phyloP scores from a whole-genome alignment of 2,888 invertebrate genomes.

The Copidosoma aretas region DNA sequence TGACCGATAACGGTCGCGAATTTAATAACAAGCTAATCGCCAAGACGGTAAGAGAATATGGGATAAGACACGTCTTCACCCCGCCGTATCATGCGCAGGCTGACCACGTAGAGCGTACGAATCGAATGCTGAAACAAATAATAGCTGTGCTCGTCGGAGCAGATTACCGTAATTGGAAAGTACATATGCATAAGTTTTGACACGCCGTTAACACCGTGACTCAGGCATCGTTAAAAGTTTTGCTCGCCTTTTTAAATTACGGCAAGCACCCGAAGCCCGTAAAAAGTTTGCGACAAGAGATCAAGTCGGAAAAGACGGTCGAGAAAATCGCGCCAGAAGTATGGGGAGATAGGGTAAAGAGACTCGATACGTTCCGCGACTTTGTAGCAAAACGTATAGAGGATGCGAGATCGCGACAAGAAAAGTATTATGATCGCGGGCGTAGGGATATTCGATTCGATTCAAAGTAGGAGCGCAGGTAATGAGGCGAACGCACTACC shows the following conservation, averaged over 20 bases:
- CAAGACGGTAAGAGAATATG: background rate
- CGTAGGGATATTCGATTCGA: background rate
- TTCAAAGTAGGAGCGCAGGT: background rate
- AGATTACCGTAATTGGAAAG: constrained; percentile 39
- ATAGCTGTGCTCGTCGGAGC: constrained; percentile 7
- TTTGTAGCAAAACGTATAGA: background rate
- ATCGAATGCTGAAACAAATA: background rate
- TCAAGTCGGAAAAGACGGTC: background rate
- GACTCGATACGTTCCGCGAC: background rate
- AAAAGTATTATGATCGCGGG: background rate
- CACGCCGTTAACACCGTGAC: constrained; percentile 39
- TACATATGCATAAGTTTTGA: constrained; percentile 34
- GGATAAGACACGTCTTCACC: no score
- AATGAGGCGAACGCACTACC: background rate
- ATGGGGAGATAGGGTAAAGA: background rate
- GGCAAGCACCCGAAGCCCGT: constrained; percentile 11
- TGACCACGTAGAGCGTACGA: background rate
- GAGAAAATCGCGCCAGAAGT: background rate
- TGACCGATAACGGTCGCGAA: background rate
- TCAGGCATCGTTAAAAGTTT: constrained; percentile 27
- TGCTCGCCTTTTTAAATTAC: constrained; percentile 38
- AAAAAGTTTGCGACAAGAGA: background rate
- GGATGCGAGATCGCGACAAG: background rate
- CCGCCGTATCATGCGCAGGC: no score
- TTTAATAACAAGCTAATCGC: background rate